Evolutionary conservation across 1,140 invertebrate genomes (phyloP).

Genomic region (Maniola jurtina): DNA sequence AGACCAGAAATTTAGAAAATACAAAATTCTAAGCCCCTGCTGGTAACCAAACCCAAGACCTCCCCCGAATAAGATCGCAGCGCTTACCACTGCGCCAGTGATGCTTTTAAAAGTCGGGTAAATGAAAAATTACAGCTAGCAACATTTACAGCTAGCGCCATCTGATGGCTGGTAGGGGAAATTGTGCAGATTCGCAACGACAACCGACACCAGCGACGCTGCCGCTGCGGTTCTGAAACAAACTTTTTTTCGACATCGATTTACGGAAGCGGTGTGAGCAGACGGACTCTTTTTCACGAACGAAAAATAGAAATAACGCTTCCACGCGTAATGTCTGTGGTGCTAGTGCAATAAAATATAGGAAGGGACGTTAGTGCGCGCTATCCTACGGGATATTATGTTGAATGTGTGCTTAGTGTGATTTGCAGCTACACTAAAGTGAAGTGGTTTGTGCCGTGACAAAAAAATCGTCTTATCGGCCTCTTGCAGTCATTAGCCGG

Average conservation of each 20-base stretch:
- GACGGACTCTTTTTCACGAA: conserved; percentile 56
- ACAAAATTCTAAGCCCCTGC: no score
- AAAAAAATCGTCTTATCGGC: conserved; percentile 50
- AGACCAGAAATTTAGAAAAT: no score
- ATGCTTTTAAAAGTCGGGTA: neutral
- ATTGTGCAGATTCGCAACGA: conserved; percentile 22
- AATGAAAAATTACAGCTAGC: conserved; percentile 12
- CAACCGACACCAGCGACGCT: conserved; percentile 48
- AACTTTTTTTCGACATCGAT: conserved; percentile 73
- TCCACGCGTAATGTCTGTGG: conserved; percentile 64
- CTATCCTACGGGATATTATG: conserved; percentile 57
- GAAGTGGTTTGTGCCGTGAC: conserved; percentile 54
- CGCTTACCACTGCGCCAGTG: no score
- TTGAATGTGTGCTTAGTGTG: conserved; percentile 70
- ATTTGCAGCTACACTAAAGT: conserved; percentile 53
- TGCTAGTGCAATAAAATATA: conserved; percentile 68
- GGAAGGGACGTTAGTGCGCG: conserved; percentile 59
- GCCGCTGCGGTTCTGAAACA: conserved; percentile 48
- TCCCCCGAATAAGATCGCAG: no score
- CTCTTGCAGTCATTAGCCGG: conserved; percentile 53
- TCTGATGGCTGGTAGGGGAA: conserved; percentile 29
- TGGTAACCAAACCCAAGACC: no score
- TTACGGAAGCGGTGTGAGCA: conserved; percentile 56
- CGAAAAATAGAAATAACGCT: conserved; percentile 55
- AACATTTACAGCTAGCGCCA: conserved; percentile 43